These are phyloP conservation scores for Donacobius atricapilla DNA, from an alignment of 2,113 vertebrate species.

Conservation along the genomic window DNA sequence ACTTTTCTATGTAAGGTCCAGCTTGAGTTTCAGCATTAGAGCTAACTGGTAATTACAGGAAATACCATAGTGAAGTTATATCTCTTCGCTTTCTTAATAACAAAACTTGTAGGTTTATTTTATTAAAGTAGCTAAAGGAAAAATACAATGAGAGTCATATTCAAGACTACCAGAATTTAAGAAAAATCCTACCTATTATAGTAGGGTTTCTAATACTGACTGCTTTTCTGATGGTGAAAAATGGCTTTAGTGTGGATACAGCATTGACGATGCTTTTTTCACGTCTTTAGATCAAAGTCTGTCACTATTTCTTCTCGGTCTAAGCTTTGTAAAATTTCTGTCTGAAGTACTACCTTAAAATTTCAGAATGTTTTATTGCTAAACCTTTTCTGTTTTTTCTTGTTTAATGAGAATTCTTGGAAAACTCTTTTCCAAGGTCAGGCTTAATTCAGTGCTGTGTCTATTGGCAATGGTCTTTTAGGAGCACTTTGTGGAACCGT, in stretches of 20 bases:
- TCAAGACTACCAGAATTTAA: background rate
- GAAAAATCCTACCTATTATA: background rate
- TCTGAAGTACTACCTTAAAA: background rate
- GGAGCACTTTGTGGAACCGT: constrained; percentile 93
- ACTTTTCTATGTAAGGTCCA: background rate
- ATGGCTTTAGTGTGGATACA: background rate
- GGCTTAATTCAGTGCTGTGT: background rate
- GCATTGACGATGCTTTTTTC: background rate
- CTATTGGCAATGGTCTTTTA: constrained; percentile 36
- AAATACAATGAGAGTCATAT: background rate
- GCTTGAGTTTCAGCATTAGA: background rate
- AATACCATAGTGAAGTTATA: background rate
- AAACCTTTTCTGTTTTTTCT: background rate
- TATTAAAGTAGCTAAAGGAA: background rate
- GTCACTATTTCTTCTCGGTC: background rate
- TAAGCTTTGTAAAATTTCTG: background rate
- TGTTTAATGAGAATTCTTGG: background rate
- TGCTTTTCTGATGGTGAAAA: background rate
- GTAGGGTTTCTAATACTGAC: background rate
- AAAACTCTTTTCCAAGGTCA: background rate
- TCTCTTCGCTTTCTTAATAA: background rate
- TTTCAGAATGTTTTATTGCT: background rate
- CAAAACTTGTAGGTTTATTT: background rate
- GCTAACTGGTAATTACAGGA: background rate
- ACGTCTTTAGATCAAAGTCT: background rate